Base-by-base conservation (phyloP, 2,888 invertebrate genomes). In the Acrobasis consociella region DNA sequence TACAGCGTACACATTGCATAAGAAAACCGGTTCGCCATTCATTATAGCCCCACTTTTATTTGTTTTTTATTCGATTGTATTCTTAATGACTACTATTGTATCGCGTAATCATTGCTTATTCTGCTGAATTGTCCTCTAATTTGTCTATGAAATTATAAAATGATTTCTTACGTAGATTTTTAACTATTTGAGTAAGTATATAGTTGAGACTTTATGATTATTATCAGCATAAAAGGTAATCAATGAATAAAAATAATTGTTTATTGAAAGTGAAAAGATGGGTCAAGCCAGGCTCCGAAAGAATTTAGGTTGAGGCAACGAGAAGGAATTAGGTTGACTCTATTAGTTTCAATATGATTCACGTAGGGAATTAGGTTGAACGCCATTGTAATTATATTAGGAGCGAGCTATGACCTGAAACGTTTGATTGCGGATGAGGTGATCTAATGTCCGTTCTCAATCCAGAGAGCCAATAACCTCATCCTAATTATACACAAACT, bases 11-110 rank as follows among this genome's bases (percentile, higher is more conserved):
- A 22, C 70, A 67, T 80, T 80, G 72, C 75, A 69, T 77, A 79
- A 80, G 71, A 67, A 73, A 73, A 75, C 74, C 70, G 70, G 74
- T 74, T 70, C 65, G 63, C 69, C 55, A 65, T 63, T 66, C 68
- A 68, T 67, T 67, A n/a, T n/a, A 55, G 63, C 62, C 67, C 62
- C 49, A 64, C 67, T 62, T 71, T 70, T 70, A 66, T 69, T 60
- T 65, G 64, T 67, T 56, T 56, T 56, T 56, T 56, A 13, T 46
- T 56, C 42, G 22, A 56, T 56, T 56, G 56, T 56, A 46, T 56
- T 56, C 52, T 31, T 49, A 49, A 16, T 52, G 22, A 52, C 31
- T 52, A 52, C 31, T 52, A 52, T 51, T 51, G 51, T 22, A 52
- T 31, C 52, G 52, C n/a, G 52, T 52, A 11, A 46, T 13, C n/a